Evolutionary conservation across 2,888 invertebrate genomes (phyloP).

Genomic region (Willowsia nigromaculata): DNA sequence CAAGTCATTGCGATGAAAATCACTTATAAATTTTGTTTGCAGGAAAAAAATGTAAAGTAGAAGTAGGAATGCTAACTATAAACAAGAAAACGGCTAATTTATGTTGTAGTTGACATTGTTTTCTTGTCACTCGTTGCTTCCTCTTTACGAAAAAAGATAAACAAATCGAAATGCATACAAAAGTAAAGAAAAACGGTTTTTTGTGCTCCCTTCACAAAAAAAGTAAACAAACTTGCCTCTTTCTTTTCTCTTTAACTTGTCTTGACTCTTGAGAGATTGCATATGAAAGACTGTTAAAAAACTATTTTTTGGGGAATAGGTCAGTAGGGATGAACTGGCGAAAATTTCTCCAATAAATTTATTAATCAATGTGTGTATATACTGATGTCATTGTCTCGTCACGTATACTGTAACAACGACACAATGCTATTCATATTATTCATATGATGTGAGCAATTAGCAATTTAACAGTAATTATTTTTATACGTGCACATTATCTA

Average conservation of each 20-base stretch:
- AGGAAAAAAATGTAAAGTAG: constrained; percentile 12
- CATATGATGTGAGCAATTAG: constrained; percentile 7
- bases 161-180: neutral
- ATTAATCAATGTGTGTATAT: neutral
- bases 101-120: constrained; percentile 55
- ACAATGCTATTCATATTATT: neutral
- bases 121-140: constrained; percentile 43
- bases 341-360: constrained; percentile 51
- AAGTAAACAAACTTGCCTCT: constrained; percentile 27
- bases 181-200: constrained; percentile 8
- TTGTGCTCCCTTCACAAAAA: constrained; percentile 5
- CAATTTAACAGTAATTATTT: constrained; percentile 35
- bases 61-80: neutral
- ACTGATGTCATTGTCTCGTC: neutral
- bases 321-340: constrained; percentile 13
- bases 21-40: neutral
- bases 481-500: neutral
- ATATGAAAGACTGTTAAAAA: neutral
- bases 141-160: constrained; percentile 44
- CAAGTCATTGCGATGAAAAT: neutral
- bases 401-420: neutral
- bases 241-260: constrained; percentile 7
- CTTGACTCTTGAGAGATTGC: neutral
- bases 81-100: constrained; percentile 32
- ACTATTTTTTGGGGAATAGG: constrained; percentile 19